A percentile compares a stretch with the other conserved stretches of the same genome.
phyloP scores from a whole-genome alignment of 92 coral and sea anemone species.

The Zoanthus gigantus region DNA sequence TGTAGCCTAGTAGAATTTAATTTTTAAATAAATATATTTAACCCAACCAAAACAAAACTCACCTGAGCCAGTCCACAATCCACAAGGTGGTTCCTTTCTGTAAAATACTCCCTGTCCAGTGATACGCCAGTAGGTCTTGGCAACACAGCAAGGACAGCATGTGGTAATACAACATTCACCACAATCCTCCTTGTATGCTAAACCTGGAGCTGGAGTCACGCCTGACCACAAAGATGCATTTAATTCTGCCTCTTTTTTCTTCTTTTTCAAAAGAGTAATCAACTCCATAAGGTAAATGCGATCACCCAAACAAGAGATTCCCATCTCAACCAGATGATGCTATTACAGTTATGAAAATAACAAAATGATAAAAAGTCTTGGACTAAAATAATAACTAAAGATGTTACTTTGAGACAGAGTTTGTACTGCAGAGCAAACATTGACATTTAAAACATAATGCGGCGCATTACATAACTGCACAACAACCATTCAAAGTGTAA shows the following conservation, averaged over 20 bases:
- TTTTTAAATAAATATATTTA: too few relatives aligned
- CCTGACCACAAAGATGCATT: slow-evolving; percentile 97
- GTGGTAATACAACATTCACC: slow-evolving; percentile 94
- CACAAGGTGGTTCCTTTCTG: slow-evolving; percentile 98
- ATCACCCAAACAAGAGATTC: slow-evolving; percentile 91
- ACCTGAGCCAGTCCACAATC: slow-evolving; percentile 92
- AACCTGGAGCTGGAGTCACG: slow-evolving; percentile 89
- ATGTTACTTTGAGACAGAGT: too few relatives aligned
- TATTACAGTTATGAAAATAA: neutral
- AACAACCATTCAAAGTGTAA: too few relatives aligned
- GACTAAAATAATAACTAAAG: too few relatives aligned
- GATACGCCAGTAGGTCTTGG: slow-evolving; percentile 96
- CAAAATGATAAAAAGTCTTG: neutral
- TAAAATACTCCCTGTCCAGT: slow-evolving; percentile 99
- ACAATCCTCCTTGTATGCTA: slow-evolving; percentile 95
- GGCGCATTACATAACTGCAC: too few relatives aligned
- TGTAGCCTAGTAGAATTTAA: too few relatives aligned
- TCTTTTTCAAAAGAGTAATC: slow-evolving; percentile 84
- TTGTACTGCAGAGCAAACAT: too few relatives aligned
- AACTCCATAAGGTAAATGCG: slow-evolving; percentile 89
- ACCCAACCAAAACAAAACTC: neutral
- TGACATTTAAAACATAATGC: too few relatives aligned
- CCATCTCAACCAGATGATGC: slow-evolving; percentile 95
- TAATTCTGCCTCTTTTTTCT: slow-evolving; percentile 89
- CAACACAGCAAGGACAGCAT: slow-evolving; percentile 91